phyloP scores from a whole-genome alignment of 2,888 invertebrate species.

The Cryptosula pallasiana region DNA sequence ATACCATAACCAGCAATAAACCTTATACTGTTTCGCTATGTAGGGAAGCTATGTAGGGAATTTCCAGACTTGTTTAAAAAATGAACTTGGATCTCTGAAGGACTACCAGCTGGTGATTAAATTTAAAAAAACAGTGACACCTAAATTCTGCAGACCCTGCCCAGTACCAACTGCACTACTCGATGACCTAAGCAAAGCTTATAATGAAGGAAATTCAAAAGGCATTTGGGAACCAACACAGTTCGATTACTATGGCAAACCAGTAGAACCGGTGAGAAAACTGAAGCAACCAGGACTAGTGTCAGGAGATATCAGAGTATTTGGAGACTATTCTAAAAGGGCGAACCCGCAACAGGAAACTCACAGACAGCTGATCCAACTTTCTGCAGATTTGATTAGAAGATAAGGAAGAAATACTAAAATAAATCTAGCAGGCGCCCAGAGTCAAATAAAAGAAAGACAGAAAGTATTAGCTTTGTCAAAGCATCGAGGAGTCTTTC shows the following conservation, averaged over 20 bases:
- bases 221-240: constrained; percentile 24
- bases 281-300: background rate
- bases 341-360: constrained; percentile 28
- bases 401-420: constrained; percentile 29
- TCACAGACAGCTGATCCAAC: constrained; percentile 30
- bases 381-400: constrained; percentile 27
- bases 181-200: constrained; percentile 19
- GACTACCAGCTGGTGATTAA: background rate
- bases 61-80: background rate
- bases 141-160: constrained; percentile 11
- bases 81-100: background rate
- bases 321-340: constrained; percentile 31
- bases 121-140: background rate
- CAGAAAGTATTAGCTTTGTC: constrained; percentile 28
- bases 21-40: background rate
- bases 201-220: constrained; percentile 24
- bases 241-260: constrained; percentile 29
- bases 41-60: too few species aligned
- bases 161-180: constrained; percentile 29
- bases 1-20: background rate
- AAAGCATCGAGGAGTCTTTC: constrained; percentile 31
- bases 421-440: constrained; percentile 34
- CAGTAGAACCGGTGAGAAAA: constrained; percentile 29
- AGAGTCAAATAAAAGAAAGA: constrained; percentile 26
- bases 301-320: constrained; percentile 25